Percentiles rank a stretch among this genome's conserved stretches.
These are phyloP conservation scores for Tachystola acroxantha DNA, from an alignment of 2,888 invertebrate genomes.

Conservation along the genomic window DNA sequence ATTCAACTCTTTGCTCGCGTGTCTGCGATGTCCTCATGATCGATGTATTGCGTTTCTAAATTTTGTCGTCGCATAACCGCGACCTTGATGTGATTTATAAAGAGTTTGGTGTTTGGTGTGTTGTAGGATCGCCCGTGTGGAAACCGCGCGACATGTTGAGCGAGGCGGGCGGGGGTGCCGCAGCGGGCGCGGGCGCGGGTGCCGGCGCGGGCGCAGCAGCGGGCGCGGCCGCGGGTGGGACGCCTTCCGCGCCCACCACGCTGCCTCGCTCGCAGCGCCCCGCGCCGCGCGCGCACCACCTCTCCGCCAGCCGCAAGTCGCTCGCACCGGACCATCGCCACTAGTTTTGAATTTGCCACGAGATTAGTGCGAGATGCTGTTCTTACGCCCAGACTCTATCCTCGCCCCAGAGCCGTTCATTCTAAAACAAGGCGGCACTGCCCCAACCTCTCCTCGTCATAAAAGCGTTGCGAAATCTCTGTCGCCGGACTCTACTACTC, in stretches of 20 bases:
- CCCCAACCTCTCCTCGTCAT: neutral
- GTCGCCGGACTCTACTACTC: neutral
- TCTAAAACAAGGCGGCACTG: neutral
- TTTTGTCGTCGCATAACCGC: constrained; percentile 34
- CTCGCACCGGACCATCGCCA: constrained; percentile 73
- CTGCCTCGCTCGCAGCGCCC: constrained; percentile 68
- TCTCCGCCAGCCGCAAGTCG: constrained; percentile 75
- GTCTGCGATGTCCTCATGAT: constrained; percentile 54
- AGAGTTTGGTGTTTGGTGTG: constrained; percentile 81
- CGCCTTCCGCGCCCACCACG: constrained; percentile 56
- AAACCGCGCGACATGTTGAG: constrained; percentile 94
- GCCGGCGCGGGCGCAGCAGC: constrained; percentile 27
- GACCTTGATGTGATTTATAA: constrained; percentile 44
- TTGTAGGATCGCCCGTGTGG: constrained; percentile 98
- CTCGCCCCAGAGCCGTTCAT: neutral
- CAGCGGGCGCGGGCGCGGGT: constrained; percentile 21
- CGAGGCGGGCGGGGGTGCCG: constrained; percentile 61
- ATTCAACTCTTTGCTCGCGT: constrained; percentile 75
- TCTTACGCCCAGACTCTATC: neutral
- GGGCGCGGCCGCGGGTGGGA: constrained; percentile 23
- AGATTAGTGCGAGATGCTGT: constrained; percentile 3
- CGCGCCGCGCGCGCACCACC: constrained; percentile 63
- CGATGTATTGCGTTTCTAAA: constrained; percentile 50
- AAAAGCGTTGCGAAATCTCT: neutral
- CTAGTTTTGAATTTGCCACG: constrained; percentile 29